phyloP scores from a whole-genome alignment of 1,140 invertebrate genomes.

The Pentalonia nigronervosa region DNA sequence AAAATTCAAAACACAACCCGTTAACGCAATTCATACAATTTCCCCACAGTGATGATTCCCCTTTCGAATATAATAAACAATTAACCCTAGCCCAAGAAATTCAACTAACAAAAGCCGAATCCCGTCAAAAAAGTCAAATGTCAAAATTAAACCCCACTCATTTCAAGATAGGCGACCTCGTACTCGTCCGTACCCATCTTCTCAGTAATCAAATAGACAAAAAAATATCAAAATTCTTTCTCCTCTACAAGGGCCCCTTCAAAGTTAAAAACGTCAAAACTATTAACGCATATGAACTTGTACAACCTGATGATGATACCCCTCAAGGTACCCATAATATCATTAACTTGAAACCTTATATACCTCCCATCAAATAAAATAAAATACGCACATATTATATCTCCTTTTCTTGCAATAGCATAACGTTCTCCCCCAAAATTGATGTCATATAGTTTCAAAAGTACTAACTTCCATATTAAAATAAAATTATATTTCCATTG shows the following conservation, averaged over 20 bases:
- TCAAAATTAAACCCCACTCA: neutral
- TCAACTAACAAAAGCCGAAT: neutral
- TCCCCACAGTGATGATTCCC: neutral
- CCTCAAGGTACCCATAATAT: too few species aligned
- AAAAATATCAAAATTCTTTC: constrained; percentile 4
- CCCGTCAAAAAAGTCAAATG: neutral
- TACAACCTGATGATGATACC: neutral
- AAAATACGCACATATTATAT: too few species aligned
- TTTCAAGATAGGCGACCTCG: neutral
- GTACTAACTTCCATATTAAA: too few species aligned
- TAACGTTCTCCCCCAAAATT: too few species aligned
- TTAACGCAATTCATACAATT: neutral
- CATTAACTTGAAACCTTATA: too few species aligned
- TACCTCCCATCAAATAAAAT: too few species aligned
- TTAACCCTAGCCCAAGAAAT: neutral
- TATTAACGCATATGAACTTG: neutral
- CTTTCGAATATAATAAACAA: neutral
- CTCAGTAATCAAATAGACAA: neutral
- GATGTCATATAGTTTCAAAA: too few species aligned
- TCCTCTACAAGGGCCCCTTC: neutral
- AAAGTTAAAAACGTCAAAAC: neutral
- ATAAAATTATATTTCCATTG: too few species aligned
- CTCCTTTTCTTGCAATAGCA: too few species aligned
- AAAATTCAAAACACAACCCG: neutral
- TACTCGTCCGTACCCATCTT: neutral